A percentile compares a stretch with the other conserved stretches of the same genome.
phyloP scores from a whole-genome alignment of 2,113 vertebrate genomes.

The Scortum barcoo region DNA sequence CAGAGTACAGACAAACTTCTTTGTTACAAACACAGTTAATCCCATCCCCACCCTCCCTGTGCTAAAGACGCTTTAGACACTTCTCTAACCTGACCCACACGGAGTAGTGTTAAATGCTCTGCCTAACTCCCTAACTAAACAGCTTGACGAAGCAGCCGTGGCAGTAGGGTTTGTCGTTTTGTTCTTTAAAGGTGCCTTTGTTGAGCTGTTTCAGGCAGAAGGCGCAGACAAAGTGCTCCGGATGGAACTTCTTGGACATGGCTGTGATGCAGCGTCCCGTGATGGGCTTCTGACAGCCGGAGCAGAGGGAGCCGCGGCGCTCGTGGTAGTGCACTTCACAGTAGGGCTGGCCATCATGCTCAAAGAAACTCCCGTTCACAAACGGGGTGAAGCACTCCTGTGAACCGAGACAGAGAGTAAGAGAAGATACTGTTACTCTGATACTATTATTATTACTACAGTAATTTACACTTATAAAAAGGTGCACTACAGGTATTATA shows the following conservation, averaged over 20 bases:
- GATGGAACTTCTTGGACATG: slow-evolving; percentile 99
- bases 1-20: slow-evolving; percentile 45
- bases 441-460: background rate
- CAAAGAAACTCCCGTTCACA: slow-evolving; percentile 97
- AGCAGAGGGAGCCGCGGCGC: slow-evolving; percentile 95
- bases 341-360: slow-evolving; percentile 98
- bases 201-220: slow-evolving; percentile 99
- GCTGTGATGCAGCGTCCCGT: slow-evolving; percentile 98
- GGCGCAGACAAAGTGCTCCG: slow-evolving; percentile 98
- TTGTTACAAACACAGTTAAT: slow-evolving; percentile 16
- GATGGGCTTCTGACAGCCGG: slow-evolving; percentile 99
- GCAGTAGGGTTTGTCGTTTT: slow-evolving; percentile 99
- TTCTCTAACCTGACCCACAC: slow-evolving; percentile 20
- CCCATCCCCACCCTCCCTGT: slow-evolving; percentile 20
- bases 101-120: background rate
- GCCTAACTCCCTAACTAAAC: slow-evolving; percentile 89
- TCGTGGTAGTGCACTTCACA: slow-evolving; percentile 99
- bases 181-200: slow-evolving; percentile 99
- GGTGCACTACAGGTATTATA: background rate
- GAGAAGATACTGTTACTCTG: background rate
- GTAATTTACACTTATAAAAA: too few species aligned
- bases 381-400: slow-evolving; percentile 99
- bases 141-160: slow-evolving; percentile 98
- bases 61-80: slow-evolving; percentile 42
- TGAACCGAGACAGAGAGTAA: background rate